Evolutionary conservation across 2,113 vertebrate species (phyloP).

Genomic region (Solea senegalensis): DNA sequence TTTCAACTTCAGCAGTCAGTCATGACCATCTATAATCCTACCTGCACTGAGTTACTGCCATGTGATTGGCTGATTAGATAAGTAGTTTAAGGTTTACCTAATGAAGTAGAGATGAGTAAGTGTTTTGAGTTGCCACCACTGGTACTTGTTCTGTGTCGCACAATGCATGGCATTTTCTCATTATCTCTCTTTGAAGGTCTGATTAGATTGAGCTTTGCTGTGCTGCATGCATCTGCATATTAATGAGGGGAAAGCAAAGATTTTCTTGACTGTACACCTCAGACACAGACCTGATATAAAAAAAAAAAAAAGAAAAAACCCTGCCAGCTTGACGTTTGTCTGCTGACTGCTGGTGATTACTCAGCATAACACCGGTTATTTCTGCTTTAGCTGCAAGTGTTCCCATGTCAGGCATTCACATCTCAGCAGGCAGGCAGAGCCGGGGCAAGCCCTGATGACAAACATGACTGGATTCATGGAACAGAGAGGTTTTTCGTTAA

Average conservation of each 20-base stretch:
- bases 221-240: conserved; percentile 58
- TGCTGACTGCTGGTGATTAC: background rate
- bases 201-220: conserved; percentile 49
- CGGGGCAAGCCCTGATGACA: too few species aligned
- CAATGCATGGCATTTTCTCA: background rate
- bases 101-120: too few species aligned
- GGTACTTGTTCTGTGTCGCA: background rate
- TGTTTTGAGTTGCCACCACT: too few species aligned
- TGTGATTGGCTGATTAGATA: too few species aligned
- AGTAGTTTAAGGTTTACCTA: too few species aligned
- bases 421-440: too few species aligned
- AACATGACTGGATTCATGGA: too few species aligned
- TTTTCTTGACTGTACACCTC: conserved; percentile 29
- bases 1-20: too few species aligned
- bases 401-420: too few species aligned
- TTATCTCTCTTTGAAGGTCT: conserved; percentile 42
- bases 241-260: conserved; percentile 21
- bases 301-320: background rate
- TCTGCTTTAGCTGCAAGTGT: background rate
- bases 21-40: too few species aligned
- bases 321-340: background rate
- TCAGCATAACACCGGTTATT: background rate
- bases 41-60: too few species aligned
- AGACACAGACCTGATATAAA: conserved; percentile 1
- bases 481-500: too few species aligned